phyloP scores from a whole-genome alignment of 1,140 invertebrate species.

The Cydia fagiglandana region DNA sequence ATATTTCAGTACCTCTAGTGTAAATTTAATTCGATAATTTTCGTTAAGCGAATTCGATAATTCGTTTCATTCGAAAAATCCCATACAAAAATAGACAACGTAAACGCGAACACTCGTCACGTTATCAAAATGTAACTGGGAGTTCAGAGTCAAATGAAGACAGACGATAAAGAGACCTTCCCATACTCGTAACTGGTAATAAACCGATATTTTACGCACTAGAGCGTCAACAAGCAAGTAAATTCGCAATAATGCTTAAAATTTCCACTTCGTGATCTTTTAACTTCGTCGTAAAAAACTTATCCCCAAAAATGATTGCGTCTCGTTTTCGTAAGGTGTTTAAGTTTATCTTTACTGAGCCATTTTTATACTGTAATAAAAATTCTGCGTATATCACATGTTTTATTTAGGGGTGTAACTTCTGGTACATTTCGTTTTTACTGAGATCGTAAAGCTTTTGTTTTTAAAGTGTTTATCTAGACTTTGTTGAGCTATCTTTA shows the following conservation, averaged over 20 bases:
- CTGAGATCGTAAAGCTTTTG: neutral
- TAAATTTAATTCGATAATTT: no score
- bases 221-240: neutral
- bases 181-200: neutral
- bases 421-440: slow-evolving; percentile 5
- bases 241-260: neutral
- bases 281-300: neutral
- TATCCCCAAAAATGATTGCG: neutral
- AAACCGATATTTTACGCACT: neutral
- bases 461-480: neutral
- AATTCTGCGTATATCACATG: neutral
- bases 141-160: no score
- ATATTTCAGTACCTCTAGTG: no score
- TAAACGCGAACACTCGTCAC: no score
- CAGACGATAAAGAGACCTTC: no score
- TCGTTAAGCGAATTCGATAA: no score
- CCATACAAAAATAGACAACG: no score
- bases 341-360: slow-evolving; percentile 10
- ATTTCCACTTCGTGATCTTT: neutral
- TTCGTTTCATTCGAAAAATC: no score
- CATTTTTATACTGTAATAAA: slow-evolving; percentile 5
- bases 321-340: neutral
- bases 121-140: no score
- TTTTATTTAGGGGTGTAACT: neutral
- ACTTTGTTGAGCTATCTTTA: no score